phyloP scores from a whole-genome alignment of 2,113 vertebrate species.

The Pantherophis guttatus region DNA sequence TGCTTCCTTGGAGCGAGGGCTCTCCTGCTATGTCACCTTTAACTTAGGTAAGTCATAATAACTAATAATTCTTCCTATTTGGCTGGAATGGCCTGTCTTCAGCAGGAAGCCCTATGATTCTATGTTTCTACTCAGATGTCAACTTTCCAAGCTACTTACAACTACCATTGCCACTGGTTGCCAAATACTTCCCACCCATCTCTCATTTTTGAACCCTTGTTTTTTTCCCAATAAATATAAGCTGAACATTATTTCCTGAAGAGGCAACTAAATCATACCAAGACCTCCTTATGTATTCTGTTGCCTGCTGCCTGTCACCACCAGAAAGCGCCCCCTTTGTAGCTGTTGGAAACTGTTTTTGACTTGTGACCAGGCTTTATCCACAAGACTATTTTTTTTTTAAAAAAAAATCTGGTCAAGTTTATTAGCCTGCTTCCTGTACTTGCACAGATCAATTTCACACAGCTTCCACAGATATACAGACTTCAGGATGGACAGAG shows the following conservation, averaged over 20 bases:
- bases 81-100: background rate
- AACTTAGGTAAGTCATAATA: background rate
- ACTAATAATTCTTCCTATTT: background rate
- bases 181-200: background rate
- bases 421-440: background rate
- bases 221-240: background rate
- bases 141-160: background rate
- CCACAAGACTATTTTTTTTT: background rate
- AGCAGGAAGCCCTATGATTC: background rate
- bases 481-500: background rate
- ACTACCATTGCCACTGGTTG: background rate
- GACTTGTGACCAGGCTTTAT: background rate
- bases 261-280: background rate
- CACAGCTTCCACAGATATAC: background rate
- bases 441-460: background rate
- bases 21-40: background rate
- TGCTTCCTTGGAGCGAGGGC: background rate
- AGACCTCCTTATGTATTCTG: background rate
- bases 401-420: background rate
- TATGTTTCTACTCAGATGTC: background rate
- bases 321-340: background rate
- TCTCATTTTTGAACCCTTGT: background rate
- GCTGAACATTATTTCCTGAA: background rate
- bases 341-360: background rate
- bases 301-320: background rate